Conservation (phyloP, 2,888 invertebrate species). For the Apeira syringaria region DNA sequence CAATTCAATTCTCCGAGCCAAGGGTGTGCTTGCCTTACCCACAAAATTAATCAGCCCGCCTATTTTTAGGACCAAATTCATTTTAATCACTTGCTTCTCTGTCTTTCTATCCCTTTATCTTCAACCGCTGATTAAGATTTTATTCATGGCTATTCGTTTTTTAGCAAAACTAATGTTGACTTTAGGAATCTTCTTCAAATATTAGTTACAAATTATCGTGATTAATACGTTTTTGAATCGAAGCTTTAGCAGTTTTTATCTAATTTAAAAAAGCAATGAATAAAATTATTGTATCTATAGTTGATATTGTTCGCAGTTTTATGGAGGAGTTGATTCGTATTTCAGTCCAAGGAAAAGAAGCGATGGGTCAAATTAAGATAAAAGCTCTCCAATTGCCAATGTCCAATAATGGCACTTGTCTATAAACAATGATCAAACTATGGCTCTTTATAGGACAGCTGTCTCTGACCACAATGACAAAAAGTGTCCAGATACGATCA, state of each 20-base stretch:
- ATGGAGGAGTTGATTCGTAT: conserved; percentile 1
- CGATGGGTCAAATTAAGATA: conserved; percentile 18
- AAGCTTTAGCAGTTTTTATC: not conserved
- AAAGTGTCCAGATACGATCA: conserved; percentile 78
- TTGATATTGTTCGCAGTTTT: not conserved
- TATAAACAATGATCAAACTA: conserved; percentile 69
- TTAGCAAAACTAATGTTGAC: conserved; percentile 36
- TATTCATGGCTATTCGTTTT: conserved; percentile 68
- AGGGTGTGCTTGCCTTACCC: conserved; percentile 53
- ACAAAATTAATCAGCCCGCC: conserved; percentile 77
- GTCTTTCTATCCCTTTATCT: conserved; percentile 53
- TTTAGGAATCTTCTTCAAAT: conserved; percentile 17
- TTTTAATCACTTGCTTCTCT: conserved; percentile 61
- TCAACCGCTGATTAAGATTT: conserved; percentile 78
- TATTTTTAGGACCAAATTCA: conserved; percentile 74
- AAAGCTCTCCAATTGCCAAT: conserved; percentile 23
- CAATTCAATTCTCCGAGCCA: conserved; percentile 54
- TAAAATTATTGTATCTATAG: not conserved
- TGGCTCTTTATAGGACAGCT: conserved; percentile 70
- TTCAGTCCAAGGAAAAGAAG: conserved; percentile 1
- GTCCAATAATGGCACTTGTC: conserved; percentile 43
- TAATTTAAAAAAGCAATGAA: not conserved
- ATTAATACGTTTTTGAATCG: conserved; percentile 23
- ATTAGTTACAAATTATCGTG: conserved; percentile 16
- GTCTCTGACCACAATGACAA: conserved; percentile 78